A percentile compares a stretch with the other conserved stretches of the same genome.
These are phyloP conservation scores for Plestiodon gilberti DNA, from an alignment of 2,113 vertebrate species.

Conservation along the genomic window DNA sequence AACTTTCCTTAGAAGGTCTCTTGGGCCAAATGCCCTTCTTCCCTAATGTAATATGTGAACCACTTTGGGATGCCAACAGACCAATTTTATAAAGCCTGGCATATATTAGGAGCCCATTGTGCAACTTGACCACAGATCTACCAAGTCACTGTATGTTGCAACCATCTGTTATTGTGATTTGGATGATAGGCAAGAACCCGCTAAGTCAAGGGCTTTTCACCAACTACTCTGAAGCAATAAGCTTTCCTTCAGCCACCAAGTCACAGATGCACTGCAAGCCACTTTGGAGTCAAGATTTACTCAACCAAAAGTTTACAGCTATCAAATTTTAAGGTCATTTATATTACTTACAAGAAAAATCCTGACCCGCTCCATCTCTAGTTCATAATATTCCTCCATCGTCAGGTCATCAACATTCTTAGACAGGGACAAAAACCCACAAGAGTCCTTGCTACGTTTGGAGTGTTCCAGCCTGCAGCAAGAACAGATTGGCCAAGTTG, in stretches of 20 bases:
- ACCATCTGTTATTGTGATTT: too few relatives aligned
- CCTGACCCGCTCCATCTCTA: constrained; percentile 79
- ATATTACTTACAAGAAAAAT: constrained; percentile 77
- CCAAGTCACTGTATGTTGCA: neutral
- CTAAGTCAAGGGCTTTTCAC: neutral
- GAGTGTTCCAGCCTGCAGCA: constrained; percentile 73
- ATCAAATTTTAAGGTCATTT: neutral
- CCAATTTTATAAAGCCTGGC: neutral
- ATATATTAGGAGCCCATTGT: neutral
- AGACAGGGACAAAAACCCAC: constrained; percentile 76
- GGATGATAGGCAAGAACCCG: neutral
- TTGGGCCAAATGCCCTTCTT: neutral
- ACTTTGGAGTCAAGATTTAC: neutral
- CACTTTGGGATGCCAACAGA: neutral
- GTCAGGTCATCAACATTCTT: constrained; percentile 76
- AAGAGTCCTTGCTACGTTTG: constrained; percentile 70
- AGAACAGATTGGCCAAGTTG: neutral
- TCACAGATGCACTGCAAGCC: neutral
- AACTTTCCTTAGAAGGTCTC: neutral
- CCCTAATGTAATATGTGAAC: neutral
- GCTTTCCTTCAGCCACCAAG: neutral
- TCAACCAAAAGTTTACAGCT: neutral
- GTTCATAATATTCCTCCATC: constrained; percentile 74
- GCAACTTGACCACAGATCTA: too few relatives aligned
- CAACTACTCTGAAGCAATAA: neutral